Evolutionary conservation across 2,888 invertebrate genomes (phyloP).

Genomic region (Elegia similella): DNA sequence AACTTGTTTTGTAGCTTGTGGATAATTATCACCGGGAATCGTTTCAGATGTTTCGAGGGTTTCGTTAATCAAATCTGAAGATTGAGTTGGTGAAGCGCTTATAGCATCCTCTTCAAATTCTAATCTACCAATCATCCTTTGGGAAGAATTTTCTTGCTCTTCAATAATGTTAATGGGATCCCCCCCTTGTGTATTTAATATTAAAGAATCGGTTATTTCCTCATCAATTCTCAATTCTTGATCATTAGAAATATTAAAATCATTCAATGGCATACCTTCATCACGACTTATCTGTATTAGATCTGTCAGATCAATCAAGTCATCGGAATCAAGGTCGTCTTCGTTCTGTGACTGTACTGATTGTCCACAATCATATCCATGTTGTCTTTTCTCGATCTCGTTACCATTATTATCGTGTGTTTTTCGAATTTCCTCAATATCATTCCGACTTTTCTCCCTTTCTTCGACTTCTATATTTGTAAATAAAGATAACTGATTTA

Average conservation of each 20-base stretch:
- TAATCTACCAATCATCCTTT: slow-evolving; percentile 14
- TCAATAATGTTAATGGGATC: not conserved
- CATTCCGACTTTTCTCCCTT: not conserved
- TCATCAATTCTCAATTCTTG: not conserved
- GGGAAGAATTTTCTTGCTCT: slow-evolving; percentile 5
- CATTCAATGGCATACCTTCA: not conserved
- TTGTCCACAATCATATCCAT: not conserved
- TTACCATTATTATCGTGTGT: not conserved
- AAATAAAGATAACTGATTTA: not conserved
- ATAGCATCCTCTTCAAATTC: slow-evolving; percentile 18
- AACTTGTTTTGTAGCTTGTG: not conserved
- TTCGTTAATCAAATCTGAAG: not conserved
- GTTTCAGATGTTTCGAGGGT: not conserved
- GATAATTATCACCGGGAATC: not conserved
- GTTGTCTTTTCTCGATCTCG: not conserved
- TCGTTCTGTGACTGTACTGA: not conserved
- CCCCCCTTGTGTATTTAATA: not conserved
- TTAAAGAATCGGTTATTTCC: not conserved
- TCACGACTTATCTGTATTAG: not conserved
- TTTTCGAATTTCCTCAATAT: not conserved
- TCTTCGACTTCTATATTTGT: not conserved
- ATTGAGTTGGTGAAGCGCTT: not conserved
- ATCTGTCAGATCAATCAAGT: slow-evolving; percentile 4
- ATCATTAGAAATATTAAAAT: not conserved
- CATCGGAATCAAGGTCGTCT: not conserved